Evolutionary conservation across 2,797 vertebrate genomes (phyloP).

Genomic region (Nyctalus aviator): DNA sequence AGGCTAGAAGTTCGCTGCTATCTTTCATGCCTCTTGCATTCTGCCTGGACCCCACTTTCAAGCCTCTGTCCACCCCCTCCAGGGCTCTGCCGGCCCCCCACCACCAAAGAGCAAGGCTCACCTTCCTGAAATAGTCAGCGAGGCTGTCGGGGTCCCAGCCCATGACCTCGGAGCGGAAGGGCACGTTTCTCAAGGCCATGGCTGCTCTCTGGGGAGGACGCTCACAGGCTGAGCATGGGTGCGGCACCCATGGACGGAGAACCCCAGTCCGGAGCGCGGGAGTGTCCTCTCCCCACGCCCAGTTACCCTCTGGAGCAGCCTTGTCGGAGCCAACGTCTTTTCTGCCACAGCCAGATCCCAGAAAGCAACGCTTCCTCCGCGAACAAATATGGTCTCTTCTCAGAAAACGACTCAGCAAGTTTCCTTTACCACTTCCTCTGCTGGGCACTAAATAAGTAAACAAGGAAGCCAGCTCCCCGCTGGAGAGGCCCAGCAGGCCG

Average conservation of each 20-base stretch:
- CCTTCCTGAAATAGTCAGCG: slow-evolving; percentile 89
- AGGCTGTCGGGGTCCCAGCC: slow-evolving; percentile 86
- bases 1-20: fast-evolving
- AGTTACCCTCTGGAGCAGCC: not conserved
- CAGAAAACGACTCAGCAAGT: slow-evolving; percentile 88
- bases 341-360: slow-evolving; percentile 64
- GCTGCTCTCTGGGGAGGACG: not conserved
- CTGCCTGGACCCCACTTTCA: not conserved
- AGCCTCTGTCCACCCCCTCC: not conserved
- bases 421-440: slow-evolving; percentile 91
- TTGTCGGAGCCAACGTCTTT: not conserved
- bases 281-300: not conserved
- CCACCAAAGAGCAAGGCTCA: slow-evolving; percentile 72
- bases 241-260: slow-evolving; percentile 50
- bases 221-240: not conserved
- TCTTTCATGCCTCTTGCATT: fast-evolving
- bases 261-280: not conserved
- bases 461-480: slow-evolving; percentile 85
- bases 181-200: slow-evolving; percentile 87
- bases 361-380: slow-evolving; percentile 84
- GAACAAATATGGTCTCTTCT: slow-evolving; percentile 88
- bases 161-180: slow-evolving; percentile 88
- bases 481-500: not conserved
- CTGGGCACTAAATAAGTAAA: slow-evolving; percentile 88
- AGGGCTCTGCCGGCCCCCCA: not conserved